Evolutionary conservation across 2,797 vertebrate genomes (phyloP).

Genomic region (Garrulus glandarius): DNA sequence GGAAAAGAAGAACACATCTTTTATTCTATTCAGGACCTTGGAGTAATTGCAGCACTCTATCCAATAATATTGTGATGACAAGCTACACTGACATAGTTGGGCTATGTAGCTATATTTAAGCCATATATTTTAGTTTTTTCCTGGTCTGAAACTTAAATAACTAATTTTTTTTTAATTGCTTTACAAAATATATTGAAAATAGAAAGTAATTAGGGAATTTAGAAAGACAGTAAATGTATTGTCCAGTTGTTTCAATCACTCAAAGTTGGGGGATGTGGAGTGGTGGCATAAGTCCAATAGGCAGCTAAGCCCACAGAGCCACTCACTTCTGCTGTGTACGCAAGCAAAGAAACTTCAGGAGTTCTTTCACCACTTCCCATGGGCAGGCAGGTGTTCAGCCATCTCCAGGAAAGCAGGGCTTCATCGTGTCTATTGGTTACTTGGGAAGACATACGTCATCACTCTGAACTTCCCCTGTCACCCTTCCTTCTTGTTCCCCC

Average conservation of each 20-base stretch:
- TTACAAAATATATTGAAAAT: not conserved
- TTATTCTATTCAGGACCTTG: not conserved
- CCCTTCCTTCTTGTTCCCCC: no score
- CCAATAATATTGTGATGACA: not conserved
- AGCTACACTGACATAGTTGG: not conserved
- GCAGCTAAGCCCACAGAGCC: not conserved
- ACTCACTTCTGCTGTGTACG: fast-evolving
- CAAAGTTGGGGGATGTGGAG: not conserved
- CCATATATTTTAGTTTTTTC: not conserved
- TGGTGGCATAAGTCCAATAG: not conserved
- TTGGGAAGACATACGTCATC: not conserved
- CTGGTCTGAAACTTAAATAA: not conserved
- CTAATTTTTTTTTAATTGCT: not conserved
- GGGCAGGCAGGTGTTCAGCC: not conserved
- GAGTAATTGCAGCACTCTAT: not conserved
- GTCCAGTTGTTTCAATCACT: not conserved
- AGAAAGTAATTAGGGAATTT: not conserved
- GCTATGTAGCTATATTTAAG: not conserved
- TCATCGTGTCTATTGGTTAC: not conserved
- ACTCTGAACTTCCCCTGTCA: not conserved
- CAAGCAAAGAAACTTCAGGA: not conserved
- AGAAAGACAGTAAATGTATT: not conserved
- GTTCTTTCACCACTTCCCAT: not conserved
- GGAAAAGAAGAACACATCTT: not conserved
- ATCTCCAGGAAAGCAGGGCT: not conserved